Base-by-base conservation (phyloP, 2,797 vertebrate genomes). In the Antennarius maculatus region DNA sequence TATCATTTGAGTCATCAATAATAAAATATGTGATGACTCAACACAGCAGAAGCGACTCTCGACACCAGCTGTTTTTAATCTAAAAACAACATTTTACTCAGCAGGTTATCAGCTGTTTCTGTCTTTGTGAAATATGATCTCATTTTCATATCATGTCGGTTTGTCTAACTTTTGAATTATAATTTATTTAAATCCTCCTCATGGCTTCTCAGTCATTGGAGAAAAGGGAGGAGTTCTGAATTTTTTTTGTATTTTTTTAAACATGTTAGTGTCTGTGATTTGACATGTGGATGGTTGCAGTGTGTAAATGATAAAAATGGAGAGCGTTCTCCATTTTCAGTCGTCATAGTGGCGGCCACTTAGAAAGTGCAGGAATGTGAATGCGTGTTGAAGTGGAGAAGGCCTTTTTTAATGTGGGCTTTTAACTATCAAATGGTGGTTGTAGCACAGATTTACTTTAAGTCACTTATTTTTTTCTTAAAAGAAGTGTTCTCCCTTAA, bases 361-460 rank as follows among this genome's bases (percentile, higher is more conserved):
- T 45, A 53, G 34, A 54, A 27, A 15, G 31, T 52, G 16, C 3
- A 61, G 46, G 69, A 45, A 17, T 57, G 57, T 62, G 62, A 65
- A 28, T 16, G 31, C 46, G 61, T 57, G 15, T 31, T 43, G 17
- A 70, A 58, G 41, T 56, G 67, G 2, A 71, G 53, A 60, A 41
- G n/a, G 54, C 17, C n/a, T 31, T 31, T 59, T 68, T 47, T 1
- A 43, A 17, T 72, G 52, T 34, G 66, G 8, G 18, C 31, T 18
- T 54, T 12, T 75, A 18, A 58, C 57, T 37, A 58, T 73, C 76
- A 81, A 60, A 76, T 84, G 77, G 81, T 89, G 86, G 74, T 78
- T 84, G 73, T 67, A 71, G 83, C 86, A 89, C 86, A 75, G 17
- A 62, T 71, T 74, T 88, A 85, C 88, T 87, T 89, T 23, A 52